Evolutionary conservation across 1,140 invertebrate genomes (phyloP).

Genomic region (Bilobella aurantiaca): DNA sequence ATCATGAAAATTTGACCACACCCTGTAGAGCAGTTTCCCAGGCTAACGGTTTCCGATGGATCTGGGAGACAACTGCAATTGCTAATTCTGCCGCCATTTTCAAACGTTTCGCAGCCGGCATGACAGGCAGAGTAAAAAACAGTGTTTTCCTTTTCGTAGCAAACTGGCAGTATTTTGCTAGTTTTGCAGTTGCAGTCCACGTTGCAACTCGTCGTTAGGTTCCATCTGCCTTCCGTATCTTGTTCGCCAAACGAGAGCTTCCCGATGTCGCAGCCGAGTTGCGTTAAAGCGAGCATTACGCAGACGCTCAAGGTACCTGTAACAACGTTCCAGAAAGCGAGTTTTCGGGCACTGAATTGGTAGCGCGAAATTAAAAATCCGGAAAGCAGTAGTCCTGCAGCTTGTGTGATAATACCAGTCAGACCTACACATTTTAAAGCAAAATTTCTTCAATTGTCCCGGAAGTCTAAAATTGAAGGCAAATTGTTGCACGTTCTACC

Average conservation of each 20-base stretch:
- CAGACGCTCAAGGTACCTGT: conserved; percentile 53
- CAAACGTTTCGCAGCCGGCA: conserved; percentile 32
- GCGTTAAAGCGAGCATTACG: conserved; percentile 55
- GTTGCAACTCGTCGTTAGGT: conserved; percentile 30
- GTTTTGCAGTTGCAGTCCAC: conserved; percentile 33
- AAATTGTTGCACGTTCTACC: conserved; percentile 40
- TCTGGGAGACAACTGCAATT: conserved; percentile 11
- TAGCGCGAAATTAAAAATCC: conserved; percentile 57
- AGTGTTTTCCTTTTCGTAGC: conserved; percentile 28
- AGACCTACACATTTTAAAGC: conserved; percentile 36
- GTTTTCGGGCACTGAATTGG: conserved; percentile 54
- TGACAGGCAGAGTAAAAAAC: conserved; percentile 36
- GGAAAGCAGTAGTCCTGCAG: conserved; percentile 56
- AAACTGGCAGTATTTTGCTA: conserved; percentile 33
- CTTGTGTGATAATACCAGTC: conserved; percentile 60
- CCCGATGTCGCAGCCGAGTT: conserved; percentile 51
- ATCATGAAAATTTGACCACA: conserved; percentile 34
- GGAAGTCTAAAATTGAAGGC: not conserved
- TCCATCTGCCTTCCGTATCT: conserved; percentile 12
- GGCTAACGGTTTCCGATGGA: conserved; percentile 13
- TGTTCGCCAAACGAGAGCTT: conserved; percentile 18
- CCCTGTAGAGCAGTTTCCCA: conserved; percentile 34
- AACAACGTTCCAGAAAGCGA: conserved; percentile 63
- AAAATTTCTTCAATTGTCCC: too few relatives aligned
- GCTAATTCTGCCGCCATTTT: conserved; percentile 26